Evolutionary conservation across 2,113 vertebrate genomes (phyloP).

Genomic region (Paedocypris sp.): DNA sequence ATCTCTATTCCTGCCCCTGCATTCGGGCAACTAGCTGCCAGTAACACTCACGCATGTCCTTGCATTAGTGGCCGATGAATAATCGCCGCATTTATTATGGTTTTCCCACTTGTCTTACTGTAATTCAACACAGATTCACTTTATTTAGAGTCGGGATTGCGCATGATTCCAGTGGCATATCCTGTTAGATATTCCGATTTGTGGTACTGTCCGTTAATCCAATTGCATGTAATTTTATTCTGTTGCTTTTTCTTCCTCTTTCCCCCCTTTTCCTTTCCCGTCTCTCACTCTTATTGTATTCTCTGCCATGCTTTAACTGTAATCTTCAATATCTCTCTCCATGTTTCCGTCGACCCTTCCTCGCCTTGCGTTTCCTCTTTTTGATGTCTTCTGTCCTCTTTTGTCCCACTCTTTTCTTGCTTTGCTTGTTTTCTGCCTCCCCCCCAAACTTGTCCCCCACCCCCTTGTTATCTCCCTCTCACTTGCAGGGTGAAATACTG

Average conservation of each 20-base stretch:
- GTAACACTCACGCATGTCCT: constrained; percentile 46
- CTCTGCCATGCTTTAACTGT: constrained; percentile 39
- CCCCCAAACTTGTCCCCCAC: not conserved
- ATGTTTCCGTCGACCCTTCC: constrained; percentile 24
- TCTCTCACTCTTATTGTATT: constrained; percentile 43
- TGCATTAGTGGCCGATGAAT: constrained; percentile 29
- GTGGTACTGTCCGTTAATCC: constrained; percentile 65
- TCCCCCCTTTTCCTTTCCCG: constrained; percentile 52
- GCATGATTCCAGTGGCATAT: constrained; percentile 50
- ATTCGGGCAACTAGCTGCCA: constrained; percentile 16
- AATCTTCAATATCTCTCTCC: constrained; percentile 41
- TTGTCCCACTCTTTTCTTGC: not conserved
- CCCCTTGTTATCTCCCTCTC: constrained; percentile 48
- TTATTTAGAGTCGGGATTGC: constrained; percentile 33
- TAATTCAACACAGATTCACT: constrained; percentile 38
- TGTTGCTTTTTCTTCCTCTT: constrained; percentile 48
- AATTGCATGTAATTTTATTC: constrained; percentile 88
- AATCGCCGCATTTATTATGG: constrained; percentile 36
- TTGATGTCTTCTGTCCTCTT: not conserved
- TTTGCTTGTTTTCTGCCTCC: not conserved
- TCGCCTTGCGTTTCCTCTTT: constrained; percentile 9
- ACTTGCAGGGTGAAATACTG: constrained; percentile 90
- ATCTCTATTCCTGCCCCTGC: constrained; percentile 29
- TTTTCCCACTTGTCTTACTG: constrained; percentile 15
- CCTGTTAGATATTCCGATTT: constrained; percentile 51